These are phyloP conservation scores for Protonibea diacanthus DNA, from an alignment of 2,797 vertebrate species.

Conservation along the genomic window DNA sequence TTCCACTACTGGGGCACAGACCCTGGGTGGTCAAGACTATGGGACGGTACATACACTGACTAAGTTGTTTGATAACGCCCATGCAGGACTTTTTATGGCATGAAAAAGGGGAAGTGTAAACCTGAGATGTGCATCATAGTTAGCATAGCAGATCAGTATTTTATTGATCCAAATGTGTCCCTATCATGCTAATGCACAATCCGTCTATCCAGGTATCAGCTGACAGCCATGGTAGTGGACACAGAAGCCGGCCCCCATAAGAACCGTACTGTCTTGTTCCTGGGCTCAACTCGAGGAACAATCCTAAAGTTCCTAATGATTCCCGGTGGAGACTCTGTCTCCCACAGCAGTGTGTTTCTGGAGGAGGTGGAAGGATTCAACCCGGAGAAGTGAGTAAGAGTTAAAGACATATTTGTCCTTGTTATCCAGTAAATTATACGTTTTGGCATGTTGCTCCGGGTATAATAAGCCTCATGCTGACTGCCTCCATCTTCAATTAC, in stretches of 20 bases:
- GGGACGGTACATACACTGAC: constrained; percentile 85
- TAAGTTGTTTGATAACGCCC: constrained; percentile 10
- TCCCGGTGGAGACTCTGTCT: constrained; percentile 81
- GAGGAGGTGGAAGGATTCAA: constrained; percentile 97
- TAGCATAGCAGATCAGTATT: neutral
- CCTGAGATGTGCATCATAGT: neutral
- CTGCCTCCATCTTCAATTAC: constrained; percentile 17
- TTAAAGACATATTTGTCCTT: constrained; percentile 26
- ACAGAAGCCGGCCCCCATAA: constrained; percentile 91
- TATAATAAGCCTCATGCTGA: constrained; percentile 16
- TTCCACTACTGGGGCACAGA: constrained; percentile 90
- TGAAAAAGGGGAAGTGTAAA: neutral
- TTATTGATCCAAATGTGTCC: constrained; percentile 9
- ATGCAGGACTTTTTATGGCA: constrained; percentile 4
- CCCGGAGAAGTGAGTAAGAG: constrained; percentile 88
- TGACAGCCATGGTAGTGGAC: constrained; percentile 94
- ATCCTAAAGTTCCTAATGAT: constrained; percentile 95
- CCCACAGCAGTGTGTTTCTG: constrained; percentile 86
- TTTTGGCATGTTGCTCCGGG: constrained; percentile 32
- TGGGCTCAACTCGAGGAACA: constrained; percentile 93
- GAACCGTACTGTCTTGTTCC: constrained; percentile 94
- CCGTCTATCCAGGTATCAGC: constrained; percentile 88
- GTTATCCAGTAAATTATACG: constrained; percentile 28
- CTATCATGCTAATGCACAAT: neutral
- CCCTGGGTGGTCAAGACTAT: constrained; percentile 97